phyloP scores from a whole-genome alignment of 2,113 vertebrate species.

The Pipra filicauda region DNA sequence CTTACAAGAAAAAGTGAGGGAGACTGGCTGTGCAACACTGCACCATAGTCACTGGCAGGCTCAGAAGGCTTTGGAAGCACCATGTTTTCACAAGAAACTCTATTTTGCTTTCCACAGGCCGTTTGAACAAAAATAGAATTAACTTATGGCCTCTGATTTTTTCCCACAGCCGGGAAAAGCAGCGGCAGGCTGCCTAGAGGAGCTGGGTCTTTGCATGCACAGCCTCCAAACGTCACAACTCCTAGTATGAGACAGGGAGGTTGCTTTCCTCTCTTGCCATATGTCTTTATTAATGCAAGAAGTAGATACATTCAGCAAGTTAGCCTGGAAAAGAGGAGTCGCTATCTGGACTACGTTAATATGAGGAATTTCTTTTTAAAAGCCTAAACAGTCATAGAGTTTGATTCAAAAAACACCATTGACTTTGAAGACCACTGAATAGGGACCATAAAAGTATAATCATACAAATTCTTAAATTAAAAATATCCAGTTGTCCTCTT shows the following conservation, averaged over 20 bases:
- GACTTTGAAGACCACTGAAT: not conserved
- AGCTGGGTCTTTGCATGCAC: not conserved
- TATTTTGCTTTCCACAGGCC: not conserved
- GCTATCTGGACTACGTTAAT: not conserved
- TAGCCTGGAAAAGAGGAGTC: not conserved
- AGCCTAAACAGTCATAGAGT: not conserved
- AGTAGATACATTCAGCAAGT: not conserved
- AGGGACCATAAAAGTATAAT: not conserved
- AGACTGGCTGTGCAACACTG: not conserved
- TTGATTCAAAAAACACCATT: not conserved
- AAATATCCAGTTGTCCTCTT: not conserved
- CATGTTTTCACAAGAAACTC: not conserved
- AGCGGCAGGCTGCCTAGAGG: not conserved
- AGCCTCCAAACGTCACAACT: not conserved
- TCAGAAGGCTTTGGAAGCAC: not conserved
- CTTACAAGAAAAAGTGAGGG: not conserved
- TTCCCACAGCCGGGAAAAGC: not conserved
- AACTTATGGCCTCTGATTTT: not conserved
- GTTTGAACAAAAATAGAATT: conserved; percentile 15
- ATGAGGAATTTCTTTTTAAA: not conserved
- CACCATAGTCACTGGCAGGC: not conserved
- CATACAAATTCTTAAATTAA: not conserved
- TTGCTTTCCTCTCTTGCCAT: not conserved
- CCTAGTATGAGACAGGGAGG: not conserved
- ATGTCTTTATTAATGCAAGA: not conserved